A percentile compares a stretch with the other conserved stretches of the same genome.
These are phyloP conservation scores for Lacanobia oleracea DNA, from an alignment of 2,888 invertebrate species.

Conservation along the genomic window DNA sequence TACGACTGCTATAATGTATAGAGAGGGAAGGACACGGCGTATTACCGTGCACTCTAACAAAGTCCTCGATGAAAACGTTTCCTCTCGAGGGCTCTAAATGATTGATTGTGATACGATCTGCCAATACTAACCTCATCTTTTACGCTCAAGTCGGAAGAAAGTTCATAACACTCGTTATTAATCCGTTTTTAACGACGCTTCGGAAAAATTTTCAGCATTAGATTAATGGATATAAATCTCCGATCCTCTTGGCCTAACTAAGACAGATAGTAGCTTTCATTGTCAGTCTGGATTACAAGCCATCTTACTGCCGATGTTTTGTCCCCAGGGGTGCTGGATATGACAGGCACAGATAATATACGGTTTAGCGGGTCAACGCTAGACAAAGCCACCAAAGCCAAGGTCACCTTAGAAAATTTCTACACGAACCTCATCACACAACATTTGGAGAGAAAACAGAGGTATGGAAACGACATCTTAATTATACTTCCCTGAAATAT, in stretches of 20 bases:
- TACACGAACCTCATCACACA: constrained; percentile 99
- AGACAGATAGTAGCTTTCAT: neutral
- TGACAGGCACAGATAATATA: constrained; percentile 96
- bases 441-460: constrained; percentile 99
- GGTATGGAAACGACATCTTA: constrained; percentile 85
- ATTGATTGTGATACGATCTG: constrained; percentile 40
- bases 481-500: neutral
- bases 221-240: constrained; percentile 1
- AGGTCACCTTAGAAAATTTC: constrained; percentile 99
- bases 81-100: constrained; percentile 39
- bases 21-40: constrained; percentile 13
- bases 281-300: neutral
- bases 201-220: neutral
- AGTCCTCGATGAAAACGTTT: constrained; percentile 29
- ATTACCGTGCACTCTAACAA: constrained; percentile 3
- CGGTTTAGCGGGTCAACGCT: constrained; percentile 99
- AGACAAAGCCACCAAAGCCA: constrained; percentile 99
- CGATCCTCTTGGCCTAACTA: neutral
- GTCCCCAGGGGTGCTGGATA: constrained; percentile 94
- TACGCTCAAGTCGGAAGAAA: neutral
- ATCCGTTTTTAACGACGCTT: neutral
- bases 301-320: neutral
- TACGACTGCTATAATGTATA: neutral
- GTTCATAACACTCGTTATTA: neutral
- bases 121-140: constrained; percentile 22